phyloP scores from a whole-genome alignment of 2,797 vertebrate species.

The Odontamblyopus lacepedii region DNA sequence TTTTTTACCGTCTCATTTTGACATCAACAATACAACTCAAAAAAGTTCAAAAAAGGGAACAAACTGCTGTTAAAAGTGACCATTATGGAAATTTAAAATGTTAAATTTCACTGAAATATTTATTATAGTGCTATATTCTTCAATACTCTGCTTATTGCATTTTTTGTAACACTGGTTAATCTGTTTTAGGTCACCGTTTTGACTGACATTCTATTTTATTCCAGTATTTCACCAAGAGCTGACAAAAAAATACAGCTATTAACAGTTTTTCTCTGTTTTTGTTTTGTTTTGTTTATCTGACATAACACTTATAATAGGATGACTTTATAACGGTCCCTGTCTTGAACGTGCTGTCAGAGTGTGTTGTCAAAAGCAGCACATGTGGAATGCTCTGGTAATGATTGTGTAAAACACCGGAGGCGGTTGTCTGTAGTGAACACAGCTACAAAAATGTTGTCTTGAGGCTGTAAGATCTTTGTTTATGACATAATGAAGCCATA shows the following conservation, averaged over 20 bases:
- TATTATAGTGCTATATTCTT: neutral
- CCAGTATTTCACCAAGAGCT: too few relatives aligned
- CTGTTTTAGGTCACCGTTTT: neutral
- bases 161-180: neutral
- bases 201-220: neutral
- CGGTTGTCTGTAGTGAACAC: constrained; percentile 24
- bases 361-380: constrained; percentile 27
- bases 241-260: too few relatives aligned
- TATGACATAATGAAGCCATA: constrained; percentile 37
- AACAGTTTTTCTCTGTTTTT: neutral
- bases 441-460: constrained; percentile 37
- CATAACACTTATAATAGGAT: neutral
- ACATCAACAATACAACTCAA: neutral
- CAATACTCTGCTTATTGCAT: neutral
- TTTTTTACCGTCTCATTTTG: neutral
- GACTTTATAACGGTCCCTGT: neutral
- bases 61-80: neutral
- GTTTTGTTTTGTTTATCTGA: neutral
- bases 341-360: constrained; percentile 7
- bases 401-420: constrained; percentile 30
- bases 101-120: neutral
- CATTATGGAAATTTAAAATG: neutral
- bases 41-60: neutral
- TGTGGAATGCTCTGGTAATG: constrained; percentile 7
- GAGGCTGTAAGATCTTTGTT: constrained; percentile 32